Base-by-base conservation (phyloP, 2,888 invertebrate species). In the Tupiocoris notatus region DNA sequence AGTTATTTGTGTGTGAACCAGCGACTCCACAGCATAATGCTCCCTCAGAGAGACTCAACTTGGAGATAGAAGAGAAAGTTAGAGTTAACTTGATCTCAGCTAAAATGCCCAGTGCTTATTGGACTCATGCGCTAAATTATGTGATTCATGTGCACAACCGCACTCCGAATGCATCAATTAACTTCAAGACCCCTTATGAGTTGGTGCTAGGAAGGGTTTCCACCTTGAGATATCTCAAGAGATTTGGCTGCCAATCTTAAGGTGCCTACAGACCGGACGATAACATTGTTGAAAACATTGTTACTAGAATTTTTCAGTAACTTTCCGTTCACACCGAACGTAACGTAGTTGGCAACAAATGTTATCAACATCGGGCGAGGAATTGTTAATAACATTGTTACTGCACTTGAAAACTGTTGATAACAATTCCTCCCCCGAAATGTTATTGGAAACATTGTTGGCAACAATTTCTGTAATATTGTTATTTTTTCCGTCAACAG, bases 1-100 rank as follows among this genome's bases (percentile, higher is more conserved):
- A 3, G 12, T 12, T 39, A 12, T 7, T 7, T 12, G 39, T 12
- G 3, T 39, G 39, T 39, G 39, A 39, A 12, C 39, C 39, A 7
- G 3, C 39, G 12, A 39, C 64, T 3, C 64, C 64, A 9, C 64
- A 64, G 24, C 64, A 64, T 17, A 22, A 22, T 7, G 64, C 64
- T 64, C 17, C 23, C 24, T 21, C 64, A 16, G 64, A 64, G 24
- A 22, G 64, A 23, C 24, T 64, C 1, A 64, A 64, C 17, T 24
- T 64, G 21, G 64, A 64, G 16, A 9, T 64, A 1, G 66, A 54
- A 54, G 66, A 66, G 39, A 66, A 66, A 20, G 39, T 54, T 39
- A n/a, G 54, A 24, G 25, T 25, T n/a, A 9, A 54, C 21, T 18
- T 66, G 2, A 25, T 39, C 2, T 66, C 39, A 1, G 24, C 66